A percentile compares a stretch with the other conserved stretches of the same genome.
Evolutionary conservation across 2,113 vertebrate genomes (phyloP).

Genomic region (Gymnarchus niloticus): DNA sequence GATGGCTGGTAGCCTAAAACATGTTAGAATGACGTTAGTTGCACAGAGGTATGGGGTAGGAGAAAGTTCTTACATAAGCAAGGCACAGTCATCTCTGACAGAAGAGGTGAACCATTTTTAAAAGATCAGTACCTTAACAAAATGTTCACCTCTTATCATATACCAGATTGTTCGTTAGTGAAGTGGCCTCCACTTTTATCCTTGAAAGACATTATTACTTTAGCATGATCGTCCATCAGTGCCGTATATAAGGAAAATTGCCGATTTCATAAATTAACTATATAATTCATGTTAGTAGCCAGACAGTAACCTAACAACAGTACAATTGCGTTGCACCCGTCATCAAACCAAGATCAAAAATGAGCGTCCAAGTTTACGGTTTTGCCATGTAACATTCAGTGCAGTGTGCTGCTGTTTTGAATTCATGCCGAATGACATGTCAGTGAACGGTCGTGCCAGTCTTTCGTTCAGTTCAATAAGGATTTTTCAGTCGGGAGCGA

Average conservation of each 20-base stretch:
- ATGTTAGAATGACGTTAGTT: no score
- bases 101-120: no score
- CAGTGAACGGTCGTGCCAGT: neutral
- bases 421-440: neutral
- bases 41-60: no score
- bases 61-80: no score
- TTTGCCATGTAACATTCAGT: neutral
- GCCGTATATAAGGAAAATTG: neutral
- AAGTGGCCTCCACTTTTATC: neutral
- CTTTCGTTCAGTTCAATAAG: neutral
- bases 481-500: neutral
- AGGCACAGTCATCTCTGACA: no score
- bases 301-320: neutral
- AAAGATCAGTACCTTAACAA: no score
- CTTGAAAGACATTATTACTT: neutral
- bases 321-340: neutral
- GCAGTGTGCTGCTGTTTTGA: neutral
- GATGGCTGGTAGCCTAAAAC: no score
- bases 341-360: neutral
- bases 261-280: neutral
- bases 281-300: no score
- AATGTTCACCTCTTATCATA: neutral
- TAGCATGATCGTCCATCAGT: neutral
- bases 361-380: neutral
- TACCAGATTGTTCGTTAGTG: neutral